These are phyloP conservation scores for Polyergus mexicanus DNA, from an alignment of 1,140 invertebrate genomes.

Conservation along the genomic window DNA sequence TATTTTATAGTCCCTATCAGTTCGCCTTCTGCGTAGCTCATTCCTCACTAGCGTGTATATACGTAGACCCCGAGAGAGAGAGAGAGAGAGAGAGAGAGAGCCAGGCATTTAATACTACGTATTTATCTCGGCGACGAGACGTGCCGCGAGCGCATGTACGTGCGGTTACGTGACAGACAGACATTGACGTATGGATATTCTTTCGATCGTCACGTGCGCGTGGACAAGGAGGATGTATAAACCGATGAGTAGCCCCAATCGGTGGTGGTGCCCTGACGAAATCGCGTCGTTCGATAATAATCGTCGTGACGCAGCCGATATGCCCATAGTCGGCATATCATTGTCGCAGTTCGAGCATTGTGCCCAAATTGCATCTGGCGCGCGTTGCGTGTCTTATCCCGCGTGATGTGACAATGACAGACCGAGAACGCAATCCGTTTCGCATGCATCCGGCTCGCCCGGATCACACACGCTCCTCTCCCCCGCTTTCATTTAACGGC, in stretches of 20 bases:
- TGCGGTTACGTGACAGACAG: slow-evolving; percentile 41
- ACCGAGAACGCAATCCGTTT: slow-evolving; percentile 8
- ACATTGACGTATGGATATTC: slow-evolving; percentile 53
- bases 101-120: slow-evolving; percentile 33
- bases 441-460: slow-evolving; percentile 20
- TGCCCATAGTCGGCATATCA: background rate
- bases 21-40: slow-evolving; percentile 28
- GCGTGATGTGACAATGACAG: slow-evolving; percentile 16
- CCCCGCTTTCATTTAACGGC: slow-evolving; percentile 35
- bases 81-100: too few relatives aligned
- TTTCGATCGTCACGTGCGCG: slow-evolving; percentile 13
- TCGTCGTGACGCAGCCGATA: slow-evolving; percentile 46
- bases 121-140: slow-evolving; percentile 36
- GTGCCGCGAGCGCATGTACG: slow-evolving; percentile 18
- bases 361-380: slow-evolving; percentile 60
- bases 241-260: background rate
- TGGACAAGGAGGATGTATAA: background rate
- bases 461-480: background rate
- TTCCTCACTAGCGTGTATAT: background rate
- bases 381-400: slow-evolving; percentile 35
- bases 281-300: background rate
- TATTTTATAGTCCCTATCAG: slow-evolving; percentile 38
- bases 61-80: background rate
- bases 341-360: slow-evolving; percentile 30
- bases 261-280: slow-evolving; percentile 6